Evolutionary conservation across 2,113 vertebrate genomes (phyloP), one percentile per base, ranked within the genome.

Genomic region (Oreochromis spilurus): DNA sequence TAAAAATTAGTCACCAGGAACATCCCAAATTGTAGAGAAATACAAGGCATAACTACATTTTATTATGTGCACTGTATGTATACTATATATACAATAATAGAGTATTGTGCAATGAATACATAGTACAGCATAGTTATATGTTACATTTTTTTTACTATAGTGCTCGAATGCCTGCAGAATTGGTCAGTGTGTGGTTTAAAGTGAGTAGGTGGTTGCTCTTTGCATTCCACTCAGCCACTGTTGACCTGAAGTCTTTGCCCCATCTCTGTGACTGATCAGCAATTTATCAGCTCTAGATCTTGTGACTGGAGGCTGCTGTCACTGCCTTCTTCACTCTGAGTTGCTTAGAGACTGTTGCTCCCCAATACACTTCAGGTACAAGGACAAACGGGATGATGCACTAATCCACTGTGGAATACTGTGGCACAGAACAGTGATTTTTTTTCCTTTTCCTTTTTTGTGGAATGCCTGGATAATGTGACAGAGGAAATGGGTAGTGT

Each of bases 241-340:
- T 91, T 93, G 92, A 95, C 93, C 92, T 57, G 58, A 53, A 92
- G 85, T 94, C 92, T 93, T 94, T 90, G 84, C 85, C 91, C 91
- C 26, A 60, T 92, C 91, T 91, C 87, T 88, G 87, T 85, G 91
- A 92, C 90, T 86, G 90, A 94, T 94, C 91, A 91, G 90, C 80
- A 90, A 85, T 94, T 93, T 94, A 94, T 95, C 93, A 91, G 93
- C 88, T 84, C 83, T 87, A 88, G 86, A 93, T 95, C 91, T 93
- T 92, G 87, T 92, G 93, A 94, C 92, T 92, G 84, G 82, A 82
- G 87, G 89, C 34, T 86, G 75, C 84, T 88, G 83, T 84, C 58
- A 85, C 75, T 84, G 78, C 70, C 79, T 92, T 60, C 88, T 85
- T 86, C 79, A 75, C 85, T 90, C 91, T 17, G 82, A 91, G 93